Base-by-base conservation (phyloP, 1,140 invertebrate genomes). In the Bombus sibiricus region DNA sequence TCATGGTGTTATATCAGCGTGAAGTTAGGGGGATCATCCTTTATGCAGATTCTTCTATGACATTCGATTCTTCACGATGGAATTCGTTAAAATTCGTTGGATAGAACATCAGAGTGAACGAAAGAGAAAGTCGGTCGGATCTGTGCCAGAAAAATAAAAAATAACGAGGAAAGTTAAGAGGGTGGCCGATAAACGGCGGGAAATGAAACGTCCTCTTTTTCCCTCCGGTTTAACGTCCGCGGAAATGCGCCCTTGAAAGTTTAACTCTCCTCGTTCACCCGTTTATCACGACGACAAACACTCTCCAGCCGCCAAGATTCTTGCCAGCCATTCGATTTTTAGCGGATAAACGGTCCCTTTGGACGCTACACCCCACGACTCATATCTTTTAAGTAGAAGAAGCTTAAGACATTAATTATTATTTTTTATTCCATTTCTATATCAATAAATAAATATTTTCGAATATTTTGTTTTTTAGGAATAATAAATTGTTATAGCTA, bases 21-120 rank as follows among this genome's bases (percentile, higher is more conserved):
- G n/a, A 41, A 71, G 53, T 53, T 73, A 69, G 62, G 78, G 47
- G 47, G 71, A 86, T 85, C 62, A 62, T 82, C 64, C 53, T 90
- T 92, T 81, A 85, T 92, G 90, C 82, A 92, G 89, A 93, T 92
- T 92, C 87, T 64, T 72, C 37, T 41, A 34, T 89, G 88, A 92
- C 91, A 92, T 90, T 93, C 90, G 90, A 92, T 93, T 92, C 86
- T 89, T 73, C 28, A 37, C 34, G 39, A 18, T 15, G n/a, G 32
- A 28, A 53, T 66, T n/a, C 32, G n/a, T 18, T 73, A 53, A 22
- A 62, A 74, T 74, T 25, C 32, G 28, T 53, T 25, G 39, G 3
- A 37, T 15, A 57, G 25, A 8, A 79, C n/a, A 37, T 39, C 39
- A 68, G 32, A 57, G 41, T 34, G 79, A 82, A 59, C 87, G 59